Evolutionary conservation across 1,140 invertebrate species (phyloP).

Genomic region (Riptortus pedestris): DNA sequence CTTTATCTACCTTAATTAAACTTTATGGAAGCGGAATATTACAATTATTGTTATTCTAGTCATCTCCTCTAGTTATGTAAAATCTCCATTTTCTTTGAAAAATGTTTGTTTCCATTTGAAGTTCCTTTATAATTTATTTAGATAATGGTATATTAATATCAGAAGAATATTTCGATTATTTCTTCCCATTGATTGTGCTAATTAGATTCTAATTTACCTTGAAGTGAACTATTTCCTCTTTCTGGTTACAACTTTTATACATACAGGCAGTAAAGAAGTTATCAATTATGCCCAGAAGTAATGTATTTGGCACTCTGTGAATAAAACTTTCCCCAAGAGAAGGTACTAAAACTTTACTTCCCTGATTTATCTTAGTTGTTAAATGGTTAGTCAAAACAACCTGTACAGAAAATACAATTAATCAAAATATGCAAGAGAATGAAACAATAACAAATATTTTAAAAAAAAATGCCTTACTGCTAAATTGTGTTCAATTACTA

Average conservation of each 20-base stretch:
- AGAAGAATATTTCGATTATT: no score
- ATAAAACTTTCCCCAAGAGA: constrained; percentile 31
- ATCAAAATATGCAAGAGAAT: background rate
- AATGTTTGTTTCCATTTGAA: no score
- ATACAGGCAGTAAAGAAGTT: constrained; percentile 1
- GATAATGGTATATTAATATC: no score
- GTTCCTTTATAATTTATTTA: no score
- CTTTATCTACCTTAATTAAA: no score
- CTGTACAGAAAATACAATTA: constrained; percentile 22
- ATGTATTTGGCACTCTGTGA: constrained; percentile 27
- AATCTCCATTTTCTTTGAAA: no score
- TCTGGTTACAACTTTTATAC: constrained; percentile 1
- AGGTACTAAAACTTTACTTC: constrained; percentile 26
- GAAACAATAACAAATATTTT: background rate
- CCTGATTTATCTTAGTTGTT: constrained; percentile 28
- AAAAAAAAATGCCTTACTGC: constrained; percentile 31
- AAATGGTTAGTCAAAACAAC: constrained; percentile 31
- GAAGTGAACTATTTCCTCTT: constrained; percentile 2
- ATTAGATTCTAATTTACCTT: constrained; percentile 6
- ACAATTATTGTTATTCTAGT: no score
- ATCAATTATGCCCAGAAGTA: constrained; percentile 27
- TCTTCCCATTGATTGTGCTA: no score
- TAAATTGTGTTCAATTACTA: constrained; percentile 26
- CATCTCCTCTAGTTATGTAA: no score
- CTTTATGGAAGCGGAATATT: no score